A percentile compares a stretch with the other conserved stretches of the same genome.
Evolutionary conservation across 92 coral and sea anemone genomes (phyloP).

Genomic region (Siderastrea radians): DNA sequence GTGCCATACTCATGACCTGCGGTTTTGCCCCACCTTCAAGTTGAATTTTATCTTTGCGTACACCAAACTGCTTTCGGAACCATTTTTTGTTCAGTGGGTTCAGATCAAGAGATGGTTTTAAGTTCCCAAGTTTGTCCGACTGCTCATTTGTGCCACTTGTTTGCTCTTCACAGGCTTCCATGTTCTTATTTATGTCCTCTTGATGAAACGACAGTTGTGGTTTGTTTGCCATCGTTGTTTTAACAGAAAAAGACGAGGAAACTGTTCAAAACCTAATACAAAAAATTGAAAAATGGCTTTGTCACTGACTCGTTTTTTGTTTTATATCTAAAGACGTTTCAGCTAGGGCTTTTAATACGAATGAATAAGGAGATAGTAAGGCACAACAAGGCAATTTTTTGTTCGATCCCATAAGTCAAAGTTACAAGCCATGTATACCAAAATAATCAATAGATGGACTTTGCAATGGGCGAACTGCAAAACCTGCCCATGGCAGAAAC

Average conservation of each 20-base stretch:
- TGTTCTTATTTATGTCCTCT: neutral
- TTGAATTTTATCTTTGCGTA: constrained; percentile 20
- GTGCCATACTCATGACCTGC: neutral
- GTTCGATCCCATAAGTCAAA: no score
- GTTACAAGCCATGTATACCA: no score
- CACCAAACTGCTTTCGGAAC: constrained; percentile 75
- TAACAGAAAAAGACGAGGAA: neutral
- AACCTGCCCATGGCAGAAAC: no score
- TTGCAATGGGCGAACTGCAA: no score
- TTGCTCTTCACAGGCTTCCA: neutral
- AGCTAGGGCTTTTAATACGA: no score
- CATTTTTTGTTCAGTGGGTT: constrained; percentile 37
- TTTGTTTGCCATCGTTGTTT: neutral
- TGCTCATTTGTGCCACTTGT: neutral
- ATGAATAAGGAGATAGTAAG: no score
- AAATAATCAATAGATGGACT: no score
- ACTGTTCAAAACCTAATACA: neutral
- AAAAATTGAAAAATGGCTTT: no score
- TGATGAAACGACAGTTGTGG: neutral
- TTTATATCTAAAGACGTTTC: no score
- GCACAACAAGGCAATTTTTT: no score
- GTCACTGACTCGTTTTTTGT: no score
- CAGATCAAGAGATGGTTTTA: neutral
- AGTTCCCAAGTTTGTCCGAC: constrained; percentile 25
- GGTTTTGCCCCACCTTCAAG: neutral